Percentiles rank a stretch among this genome's conserved stretches.
Conservation (phyloP, 1,140 invertebrate species). For the Drosophila cardini region DNA sequence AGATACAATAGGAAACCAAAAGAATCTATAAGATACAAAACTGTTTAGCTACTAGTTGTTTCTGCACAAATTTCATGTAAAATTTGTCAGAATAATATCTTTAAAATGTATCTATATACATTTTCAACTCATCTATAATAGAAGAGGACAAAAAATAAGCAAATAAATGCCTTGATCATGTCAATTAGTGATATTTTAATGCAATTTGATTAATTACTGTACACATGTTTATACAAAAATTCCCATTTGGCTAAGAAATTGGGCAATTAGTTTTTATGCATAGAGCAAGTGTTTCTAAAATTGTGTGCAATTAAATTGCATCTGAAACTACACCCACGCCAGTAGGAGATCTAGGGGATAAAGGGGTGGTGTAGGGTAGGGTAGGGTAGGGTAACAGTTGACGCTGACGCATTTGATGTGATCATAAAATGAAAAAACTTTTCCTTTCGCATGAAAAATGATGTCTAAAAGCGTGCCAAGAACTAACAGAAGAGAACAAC, state of each 20-base stretch:
- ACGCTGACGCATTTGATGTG: conserved; percentile 28
- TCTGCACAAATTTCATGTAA: too few species aligned
- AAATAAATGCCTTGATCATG: conserved; percentile 16
- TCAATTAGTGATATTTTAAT: conserved; percentile 31
- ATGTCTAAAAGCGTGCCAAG: conserved; percentile 36
- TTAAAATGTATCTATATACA: too few species aligned
- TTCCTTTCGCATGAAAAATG: conserved; percentile 29
- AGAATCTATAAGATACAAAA: not conserved
- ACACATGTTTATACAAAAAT: conserved; percentile 40
- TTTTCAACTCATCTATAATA: too few species aligned
- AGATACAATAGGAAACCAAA: not conserved
- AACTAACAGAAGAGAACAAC: not conserved
- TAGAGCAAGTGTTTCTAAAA: conserved; percentile 19
- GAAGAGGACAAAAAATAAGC: too few species aligned
- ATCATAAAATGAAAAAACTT: conserved; percentile 30
- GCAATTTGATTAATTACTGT: conserved; percentile 45
- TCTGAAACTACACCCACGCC: conserved; percentile 13
- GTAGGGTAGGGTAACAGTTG: conserved; percentile 8
- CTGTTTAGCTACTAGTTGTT: too few species aligned
- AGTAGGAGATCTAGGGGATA: not conserved
- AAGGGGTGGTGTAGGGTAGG: not conserved
- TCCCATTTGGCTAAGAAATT: conserved; percentile 22
- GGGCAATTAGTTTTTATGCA: conserved; percentile 41
- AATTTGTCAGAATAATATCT: too few species aligned
- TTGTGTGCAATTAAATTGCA: conserved; percentile 44